A percentile compares a stretch with the other conserved stretches of the same genome.
phyloP scores from a whole-genome alignment of 2,113 vertebrate species.

The Pterocles gutturalis region DNA sequence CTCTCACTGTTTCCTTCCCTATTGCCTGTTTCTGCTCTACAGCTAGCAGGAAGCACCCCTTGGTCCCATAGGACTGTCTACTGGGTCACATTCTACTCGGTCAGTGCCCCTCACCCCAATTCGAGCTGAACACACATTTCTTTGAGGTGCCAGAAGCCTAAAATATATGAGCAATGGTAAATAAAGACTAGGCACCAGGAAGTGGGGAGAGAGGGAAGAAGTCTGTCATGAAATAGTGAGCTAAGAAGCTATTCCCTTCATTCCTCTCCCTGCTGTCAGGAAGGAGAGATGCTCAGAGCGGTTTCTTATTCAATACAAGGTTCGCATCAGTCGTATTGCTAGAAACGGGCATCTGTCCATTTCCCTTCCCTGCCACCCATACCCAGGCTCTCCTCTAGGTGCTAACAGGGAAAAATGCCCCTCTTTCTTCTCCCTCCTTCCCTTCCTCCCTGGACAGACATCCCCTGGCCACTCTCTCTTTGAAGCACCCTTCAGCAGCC shows the following conservation, averaged over 20 bases:
- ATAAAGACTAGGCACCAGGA: neutral
- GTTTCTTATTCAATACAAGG: neutral
- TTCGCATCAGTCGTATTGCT: neutral
- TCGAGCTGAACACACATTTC: neutral
- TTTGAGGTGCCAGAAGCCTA: neutral
- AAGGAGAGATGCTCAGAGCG: neutral
- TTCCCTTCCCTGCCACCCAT: neutral
- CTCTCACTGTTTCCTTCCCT: neutral
- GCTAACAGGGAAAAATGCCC: neutral
- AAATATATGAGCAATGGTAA: neutral
- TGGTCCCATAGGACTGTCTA: neutral
- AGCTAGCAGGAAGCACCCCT: neutral
- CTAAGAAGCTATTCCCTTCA: neutral
- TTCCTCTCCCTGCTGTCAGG: neutral
- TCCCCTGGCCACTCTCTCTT: neutral
- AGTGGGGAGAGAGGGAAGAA: neutral
- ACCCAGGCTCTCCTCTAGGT: neutral
- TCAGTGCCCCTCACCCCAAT: neutral
- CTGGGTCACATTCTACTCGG: fast-evolving
- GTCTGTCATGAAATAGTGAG: neutral
- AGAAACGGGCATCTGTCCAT: fast-evolving
- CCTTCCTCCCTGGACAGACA: fast-evolving
- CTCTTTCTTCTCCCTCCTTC: neutral
- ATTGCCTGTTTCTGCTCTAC: neutral
- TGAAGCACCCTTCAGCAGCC: neutral